These are phyloP conservation scores for Daubentonia madagascariensis DNA, from an alignment of 2,113 vertebrate genomes.

Conservation along the genomic window DNA sequence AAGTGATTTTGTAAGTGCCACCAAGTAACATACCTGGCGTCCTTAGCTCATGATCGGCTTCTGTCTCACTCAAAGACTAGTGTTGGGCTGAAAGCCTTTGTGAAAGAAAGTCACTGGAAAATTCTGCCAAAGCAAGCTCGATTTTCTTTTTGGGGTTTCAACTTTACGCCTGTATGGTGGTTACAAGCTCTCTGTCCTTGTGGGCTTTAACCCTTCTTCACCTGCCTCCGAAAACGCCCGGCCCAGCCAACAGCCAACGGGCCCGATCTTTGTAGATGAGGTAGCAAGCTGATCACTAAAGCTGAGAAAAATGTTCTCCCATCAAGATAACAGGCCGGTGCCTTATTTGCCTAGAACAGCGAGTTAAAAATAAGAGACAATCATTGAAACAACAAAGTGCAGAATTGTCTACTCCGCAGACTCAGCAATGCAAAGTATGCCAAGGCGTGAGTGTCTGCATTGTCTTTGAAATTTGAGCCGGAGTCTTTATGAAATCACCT, in stretches of 20 bases:
- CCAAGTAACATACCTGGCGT: accelerated
- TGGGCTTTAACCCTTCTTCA: accelerated
- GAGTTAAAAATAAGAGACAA: neutral
- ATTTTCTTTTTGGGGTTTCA: neutral
- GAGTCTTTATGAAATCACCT: conserved; percentile 77
- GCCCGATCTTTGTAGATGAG: neutral
- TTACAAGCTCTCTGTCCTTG: neutral
- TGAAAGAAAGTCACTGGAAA: neutral
- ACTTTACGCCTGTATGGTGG: accelerated
- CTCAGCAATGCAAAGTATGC: conserved; percentile 73
- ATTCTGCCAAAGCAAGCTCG: neutral
- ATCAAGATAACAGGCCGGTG: neutral
- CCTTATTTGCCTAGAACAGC: neutral
- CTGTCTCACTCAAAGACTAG: no score
- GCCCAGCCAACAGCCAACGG: accelerated
- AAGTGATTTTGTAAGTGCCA: accelerated
- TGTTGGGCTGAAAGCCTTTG: neutral
- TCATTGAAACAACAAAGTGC: conserved; percentile 44
- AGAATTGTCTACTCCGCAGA: conserved; percentile 68
- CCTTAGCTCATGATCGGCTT: accelerated
- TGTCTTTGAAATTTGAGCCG: conserved; percentile 81
- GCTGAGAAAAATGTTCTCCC: neutral
- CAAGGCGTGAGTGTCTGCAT: conserved; percentile 73
- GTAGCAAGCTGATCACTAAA: neutral
- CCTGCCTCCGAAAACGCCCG: accelerated